These are phyloP conservation scores for Xanthia togata DNA, from an alignment of 2,888 invertebrate genomes.

Conservation along the genomic window DNA sequence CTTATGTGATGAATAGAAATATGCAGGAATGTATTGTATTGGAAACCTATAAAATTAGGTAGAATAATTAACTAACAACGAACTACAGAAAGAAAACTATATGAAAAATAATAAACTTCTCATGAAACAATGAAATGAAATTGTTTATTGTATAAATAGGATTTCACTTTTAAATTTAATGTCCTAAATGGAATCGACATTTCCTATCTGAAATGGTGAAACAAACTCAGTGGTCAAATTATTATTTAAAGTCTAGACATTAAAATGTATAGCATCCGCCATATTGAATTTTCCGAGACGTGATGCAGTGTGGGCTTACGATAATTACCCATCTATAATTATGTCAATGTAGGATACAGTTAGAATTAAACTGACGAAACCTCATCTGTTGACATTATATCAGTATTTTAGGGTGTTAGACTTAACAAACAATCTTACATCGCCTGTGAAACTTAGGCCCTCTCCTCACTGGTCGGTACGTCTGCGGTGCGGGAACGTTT, in stretches of 20 bases:
- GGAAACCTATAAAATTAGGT: slow-evolving; percentile 22
- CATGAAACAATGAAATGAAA: no score
- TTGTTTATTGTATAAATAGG: no score
- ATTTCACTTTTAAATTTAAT: background rate
- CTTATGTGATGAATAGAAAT: background rate
- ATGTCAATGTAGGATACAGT: background rate
- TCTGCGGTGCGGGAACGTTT: no score
- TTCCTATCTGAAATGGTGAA: no score
- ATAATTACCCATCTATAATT: no score
- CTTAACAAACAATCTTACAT: no score
- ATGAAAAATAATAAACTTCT: background rate
- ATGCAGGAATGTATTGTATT: slow-evolving; percentile 8
- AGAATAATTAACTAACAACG: background rate
- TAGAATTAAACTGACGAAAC: no score
- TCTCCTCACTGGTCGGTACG: no score
- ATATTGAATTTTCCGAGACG: background rate
- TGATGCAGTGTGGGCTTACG: background rate
- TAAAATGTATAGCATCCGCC: background rate
- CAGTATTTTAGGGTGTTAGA: no score
- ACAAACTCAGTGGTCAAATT: background rate
- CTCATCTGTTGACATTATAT: no score
- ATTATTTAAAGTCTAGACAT: background rate
- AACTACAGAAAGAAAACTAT: background rate
- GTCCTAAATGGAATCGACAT: background rate
- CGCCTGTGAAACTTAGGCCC: no score